Evolutionary conservation across 1,140 invertebrate species (phyloP).

Genomic region (Eupeodes corollae): DNA sequence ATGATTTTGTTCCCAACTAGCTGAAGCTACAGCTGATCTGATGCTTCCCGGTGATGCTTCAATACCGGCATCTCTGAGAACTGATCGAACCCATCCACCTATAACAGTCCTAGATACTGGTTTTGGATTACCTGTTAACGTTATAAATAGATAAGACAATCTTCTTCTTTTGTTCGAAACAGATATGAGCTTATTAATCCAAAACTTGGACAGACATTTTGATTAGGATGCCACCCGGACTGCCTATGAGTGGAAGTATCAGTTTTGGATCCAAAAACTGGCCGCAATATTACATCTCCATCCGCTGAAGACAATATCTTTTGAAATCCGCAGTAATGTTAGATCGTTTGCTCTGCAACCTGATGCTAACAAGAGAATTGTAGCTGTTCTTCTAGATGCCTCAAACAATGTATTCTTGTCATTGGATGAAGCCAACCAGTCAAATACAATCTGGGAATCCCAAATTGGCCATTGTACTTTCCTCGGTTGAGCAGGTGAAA

Average conservation of each 20-base stretch:
- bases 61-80: slow-evolving; percentile 17
- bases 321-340: slow-evolving; percentile 16
- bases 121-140: slow-evolving; percentile 11
- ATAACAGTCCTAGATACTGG: slow-evolving; percentile 24
- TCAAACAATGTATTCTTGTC: slow-evolving; percentile 11
- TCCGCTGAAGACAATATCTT: slow-evolving; percentile 9
- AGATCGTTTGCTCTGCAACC: slow-evolving; percentile 30
- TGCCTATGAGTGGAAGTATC: slow-evolving; percentile 19
- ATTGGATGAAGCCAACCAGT: slow-evolving; percentile 7
- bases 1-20: slow-evolving; percentile 18
- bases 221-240: slow-evolving; percentile 22
- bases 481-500: slow-evolving; percentile 9
- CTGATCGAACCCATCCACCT: slow-evolving; percentile 22
- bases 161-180: neutral
- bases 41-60: slow-evolving; percentile 18
- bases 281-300: slow-evolving; percentile 18
- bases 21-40: slow-evolving; percentile 23
- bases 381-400: slow-evolving; percentile 15
- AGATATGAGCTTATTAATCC: slow-evolving; percentile 6
- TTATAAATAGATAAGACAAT: slow-evolving; percentile 13
- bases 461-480: slow-evolving; percentile 9
- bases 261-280: slow-evolving; percentile 30
- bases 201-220: slow-evolving; percentile 12
- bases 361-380: slow-evolving; percentile 21
- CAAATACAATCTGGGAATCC: slow-evolving; percentile 5